Percentiles rank a stretch among this genome's conserved stretches.
These are phyloP conservation scores for Deilephila porcellus DNA, from an alignment of 2,888 invertebrate species.

Conservation along the genomic window DNA sequence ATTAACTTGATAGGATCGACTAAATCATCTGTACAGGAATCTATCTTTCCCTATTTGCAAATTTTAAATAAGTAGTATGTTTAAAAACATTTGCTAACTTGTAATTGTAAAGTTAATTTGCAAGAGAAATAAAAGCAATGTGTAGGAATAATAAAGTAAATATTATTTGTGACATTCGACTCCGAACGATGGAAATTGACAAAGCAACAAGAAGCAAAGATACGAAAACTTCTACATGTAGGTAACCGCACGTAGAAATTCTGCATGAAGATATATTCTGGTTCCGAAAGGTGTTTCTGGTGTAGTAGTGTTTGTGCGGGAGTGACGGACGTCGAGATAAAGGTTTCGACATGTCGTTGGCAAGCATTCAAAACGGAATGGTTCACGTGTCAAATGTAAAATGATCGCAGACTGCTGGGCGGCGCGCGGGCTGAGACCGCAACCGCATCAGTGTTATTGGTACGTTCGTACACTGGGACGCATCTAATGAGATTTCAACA, in stretches of 20 bases:
- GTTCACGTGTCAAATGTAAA: constrained; percentile 51
- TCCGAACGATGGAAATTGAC: neutral
- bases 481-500: constrained; percentile 1
- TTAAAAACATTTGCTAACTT: too few species aligned
- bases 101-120: too few species aligned
- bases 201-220: neutral
- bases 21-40: too few species aligned
- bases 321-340: constrained; percentile 32
- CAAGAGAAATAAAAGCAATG: too few species aligned
- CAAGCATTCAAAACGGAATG: constrained; percentile 31
- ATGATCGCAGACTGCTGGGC: constrained; percentile 64
- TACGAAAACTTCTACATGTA: neutral
- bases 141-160: too few species aligned
- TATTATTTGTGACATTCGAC: too few species aligned
- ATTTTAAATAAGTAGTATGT: too few species aligned
- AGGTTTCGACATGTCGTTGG: constrained; percentile 31
- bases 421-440: constrained; percentile 48
- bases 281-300: constrained; percentile 30
- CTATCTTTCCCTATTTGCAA: too few species aligned
- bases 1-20: too few species aligned
- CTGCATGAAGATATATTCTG: neutral
- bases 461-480: neutral
- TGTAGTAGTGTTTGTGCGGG: neutral
- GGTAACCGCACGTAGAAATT: neutral
- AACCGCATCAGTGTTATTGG: constrained; percentile 45